Percentiles rank a stretch among this genome's conserved stretches.
Conservation (phyloP, 2,113 vertebrate genomes). For the Recurvirostra avosetta region DNA sequence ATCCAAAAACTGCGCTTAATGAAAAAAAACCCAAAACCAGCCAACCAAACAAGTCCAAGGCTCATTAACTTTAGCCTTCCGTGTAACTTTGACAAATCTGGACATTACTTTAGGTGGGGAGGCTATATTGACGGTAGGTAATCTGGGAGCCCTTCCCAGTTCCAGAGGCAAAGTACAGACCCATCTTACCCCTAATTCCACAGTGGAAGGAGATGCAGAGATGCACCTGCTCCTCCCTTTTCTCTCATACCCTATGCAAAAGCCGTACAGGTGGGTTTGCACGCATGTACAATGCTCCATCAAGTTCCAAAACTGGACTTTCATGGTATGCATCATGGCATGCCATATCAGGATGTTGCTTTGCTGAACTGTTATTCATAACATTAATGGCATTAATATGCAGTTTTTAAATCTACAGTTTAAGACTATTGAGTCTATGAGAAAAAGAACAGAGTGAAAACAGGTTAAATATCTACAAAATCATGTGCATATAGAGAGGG, state of each 20-base stretch:
- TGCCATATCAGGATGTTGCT: not conserved
- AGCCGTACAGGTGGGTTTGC: fast-evolving
- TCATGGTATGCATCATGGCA: not conserved
- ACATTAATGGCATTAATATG: not conserved
- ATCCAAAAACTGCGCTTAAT: not conserved
- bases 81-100: not conserved
- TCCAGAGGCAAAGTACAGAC: not conserved
- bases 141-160: not conserved
- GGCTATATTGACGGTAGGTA: not conserved
- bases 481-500: fast-evolving
- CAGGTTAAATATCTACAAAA: not conserved
- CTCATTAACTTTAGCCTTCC: not conserved
- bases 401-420: not conserved
- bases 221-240: not conserved
- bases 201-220: not conserved
- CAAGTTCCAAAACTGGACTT: not conserved
- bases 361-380: not conserved
- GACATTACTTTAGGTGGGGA: not conserved
- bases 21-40: not conserved
- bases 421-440: fast-evolving
- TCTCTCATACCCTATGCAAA: not conserved
- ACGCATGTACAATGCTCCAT: not conserved
- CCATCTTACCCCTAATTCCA: not conserved
- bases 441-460: not conserved
- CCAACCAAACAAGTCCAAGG: not conserved